These are phyloP conservation scores for Hydrocynus forskahlii DNA, from an alignment of 2,797 vertebrate genomes.

Conservation along the genomic window DNA sequence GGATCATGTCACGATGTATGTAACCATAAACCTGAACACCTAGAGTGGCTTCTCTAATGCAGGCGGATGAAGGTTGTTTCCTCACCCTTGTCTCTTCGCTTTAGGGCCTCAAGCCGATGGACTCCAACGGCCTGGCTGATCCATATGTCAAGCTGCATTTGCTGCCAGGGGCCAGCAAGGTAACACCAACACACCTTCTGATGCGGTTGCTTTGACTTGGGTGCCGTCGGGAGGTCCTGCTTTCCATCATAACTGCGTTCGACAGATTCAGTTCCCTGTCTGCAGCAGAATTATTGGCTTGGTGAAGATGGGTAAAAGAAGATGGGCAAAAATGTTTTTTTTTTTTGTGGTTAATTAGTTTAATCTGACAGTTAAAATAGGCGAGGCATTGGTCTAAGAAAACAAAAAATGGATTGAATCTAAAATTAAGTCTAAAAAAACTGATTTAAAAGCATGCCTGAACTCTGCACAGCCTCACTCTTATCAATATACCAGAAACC, in stretches of 20 bases:
- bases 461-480: too few relatives aligned
- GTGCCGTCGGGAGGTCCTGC: background rate
- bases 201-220: slow-evolving; percentile 41
- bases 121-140: slow-evolving; percentile 93
- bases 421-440: too few relatives aligned
- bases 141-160: slow-evolving; percentile 97
- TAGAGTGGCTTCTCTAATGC: background rate
- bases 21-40: slow-evolving; percentile 8
- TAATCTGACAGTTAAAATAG: too few relatives aligned
- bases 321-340: too few relatives aligned
- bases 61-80: background rate
- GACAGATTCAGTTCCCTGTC: too few relatives aligned
- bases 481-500: too few relatives aligned
- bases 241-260: background rate
- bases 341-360: too few relatives aligned
- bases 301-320: background rate
- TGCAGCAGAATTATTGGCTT: background rate
- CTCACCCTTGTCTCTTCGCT: slow-evolving; percentile 11
- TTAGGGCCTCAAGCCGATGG: slow-evolving; percentile 95
- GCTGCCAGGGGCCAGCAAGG: slow-evolving; percentile 96
- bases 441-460: too few relatives aligned
- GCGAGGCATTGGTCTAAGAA: too few relatives aligned
- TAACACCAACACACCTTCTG: slow-evolving; percentile 79
- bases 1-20: slow-evolving; percentile 10
- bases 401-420: too few relatives aligned